A percentile compares a stretch with the other conserved stretches of the same genome.
phyloP scores from a whole-genome alignment of 2,797 vertebrate species.

The Carapus acus region DNA sequence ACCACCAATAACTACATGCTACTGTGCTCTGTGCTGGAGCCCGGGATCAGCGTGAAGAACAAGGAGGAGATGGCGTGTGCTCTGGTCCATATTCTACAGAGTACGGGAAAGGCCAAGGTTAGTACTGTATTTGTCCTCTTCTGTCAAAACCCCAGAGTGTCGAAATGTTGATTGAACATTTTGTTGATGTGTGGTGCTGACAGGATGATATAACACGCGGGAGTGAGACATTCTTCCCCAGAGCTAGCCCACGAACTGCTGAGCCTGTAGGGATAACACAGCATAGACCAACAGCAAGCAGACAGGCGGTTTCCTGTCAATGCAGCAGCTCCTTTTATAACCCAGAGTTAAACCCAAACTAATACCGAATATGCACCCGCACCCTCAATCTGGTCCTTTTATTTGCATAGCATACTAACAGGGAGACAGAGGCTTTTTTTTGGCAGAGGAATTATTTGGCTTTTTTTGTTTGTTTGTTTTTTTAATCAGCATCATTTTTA shows the following conservation, averaged over 20 bases:
- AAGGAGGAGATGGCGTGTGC: constrained; percentile 98
- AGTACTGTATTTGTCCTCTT: constrained; percentile 26
- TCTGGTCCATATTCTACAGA: constrained; percentile 96
- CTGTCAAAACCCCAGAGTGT: neutral
- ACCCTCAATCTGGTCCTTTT: constrained; percentile 22
- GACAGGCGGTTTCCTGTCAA: constrained; percentile 57
- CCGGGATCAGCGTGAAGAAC: constrained; percentile 93
- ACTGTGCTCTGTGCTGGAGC: constrained; percentile 91
- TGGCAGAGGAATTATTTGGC: too few species aligned
- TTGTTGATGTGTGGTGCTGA: constrained; percentile 17
- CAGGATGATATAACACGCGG: constrained; percentile 4
- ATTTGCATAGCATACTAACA: constrained; percentile 41
- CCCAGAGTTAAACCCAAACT: constrained; percentile 58
- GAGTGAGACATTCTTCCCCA: constrained; percentile 35
- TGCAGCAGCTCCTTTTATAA: constrained; percentile 44
- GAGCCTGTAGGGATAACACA: constrained; percentile 41
- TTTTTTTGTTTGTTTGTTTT: too few species aligned
- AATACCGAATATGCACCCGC: constrained; percentile 54
- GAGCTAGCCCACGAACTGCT: constrained; percentile 40
- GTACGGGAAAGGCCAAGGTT: constrained; percentile 98
- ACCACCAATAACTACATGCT: constrained; percentile 98
- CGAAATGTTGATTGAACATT: constrained; percentile 3
- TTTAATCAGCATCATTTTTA: too few species aligned
- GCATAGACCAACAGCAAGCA: constrained; percentile 53
- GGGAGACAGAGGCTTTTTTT: constrained; percentile 19